phyloP scores from a whole-genome alignment of 1,140 invertebrate species.

The Cheumatopsyche charites region DNA sequence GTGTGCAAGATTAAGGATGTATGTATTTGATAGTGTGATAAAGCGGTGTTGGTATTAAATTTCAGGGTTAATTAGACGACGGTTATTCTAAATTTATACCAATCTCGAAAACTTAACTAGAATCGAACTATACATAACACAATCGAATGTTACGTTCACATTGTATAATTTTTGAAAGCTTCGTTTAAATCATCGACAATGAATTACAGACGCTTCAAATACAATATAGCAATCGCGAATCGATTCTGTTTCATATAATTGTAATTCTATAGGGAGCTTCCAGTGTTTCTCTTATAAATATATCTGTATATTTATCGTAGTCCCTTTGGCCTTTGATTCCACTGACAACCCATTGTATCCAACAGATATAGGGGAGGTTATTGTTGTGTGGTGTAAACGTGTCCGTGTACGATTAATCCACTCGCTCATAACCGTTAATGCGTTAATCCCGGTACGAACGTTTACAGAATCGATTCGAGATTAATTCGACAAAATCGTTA shows the following conservation, averaged over 20 bases:
- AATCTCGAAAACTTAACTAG: too few relatives aligned
- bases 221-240: too few relatives aligned
- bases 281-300: not conserved
- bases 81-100: conserved; percentile 25
- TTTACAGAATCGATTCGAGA: too few relatives aligned
- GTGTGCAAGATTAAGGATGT: not conserved
- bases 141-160: too few relatives aligned
- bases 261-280: too few relatives aligned
- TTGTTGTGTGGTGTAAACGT: conserved; percentile 9
- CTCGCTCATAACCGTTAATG: conserved; percentile 10
- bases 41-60: conserved; percentile 15
- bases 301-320: not conserved
- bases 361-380: not conserved
- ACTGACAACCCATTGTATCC: conserved; percentile 36
- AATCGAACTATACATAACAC: too few relatives aligned
- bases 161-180: too few relatives aligned
- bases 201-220: too few relatives aligned
- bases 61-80: conserved; percentile 33
- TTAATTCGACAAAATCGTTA: too few relatives aligned
- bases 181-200: too few relatives aligned
- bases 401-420: conserved; percentile 1
- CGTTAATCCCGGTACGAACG: not conserved
- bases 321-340: conserved; percentile 37
- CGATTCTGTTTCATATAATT: too few relatives aligned
- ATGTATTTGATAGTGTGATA: not conserved